Conservation (phyloP, 1,140 invertebrate genomes). For the Bombyx mori region DNA sequence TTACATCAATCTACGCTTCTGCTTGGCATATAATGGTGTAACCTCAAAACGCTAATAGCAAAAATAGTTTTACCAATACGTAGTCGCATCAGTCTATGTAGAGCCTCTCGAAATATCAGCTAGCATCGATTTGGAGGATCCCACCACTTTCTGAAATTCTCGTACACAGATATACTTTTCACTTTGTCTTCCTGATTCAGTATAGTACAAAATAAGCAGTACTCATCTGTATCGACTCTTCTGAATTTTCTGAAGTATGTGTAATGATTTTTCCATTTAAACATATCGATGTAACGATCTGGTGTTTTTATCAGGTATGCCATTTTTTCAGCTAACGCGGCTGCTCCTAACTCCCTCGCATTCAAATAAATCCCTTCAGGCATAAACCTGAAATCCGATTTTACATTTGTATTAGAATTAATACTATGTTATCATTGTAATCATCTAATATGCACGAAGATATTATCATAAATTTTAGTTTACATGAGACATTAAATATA, state of each 20-base stretch:
- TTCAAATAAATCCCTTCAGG: slow-evolving; percentile 30
- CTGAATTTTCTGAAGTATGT: slow-evolving; percentile 14
- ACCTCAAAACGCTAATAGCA: too few species aligned
- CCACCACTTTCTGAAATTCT: slow-evolving; percentile 26
- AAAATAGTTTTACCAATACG: too few species aligned
- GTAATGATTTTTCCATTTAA: slow-evolving; percentile 30
- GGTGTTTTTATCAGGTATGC: slow-evolving; percentile 17
- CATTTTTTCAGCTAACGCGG: slow-evolving; percentile 21
- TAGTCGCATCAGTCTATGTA: too few species aligned
- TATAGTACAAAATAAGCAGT: slow-evolving; percentile 22
- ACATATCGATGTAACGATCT: slow-evolving; percentile 20
- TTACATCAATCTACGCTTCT: too few species aligned
- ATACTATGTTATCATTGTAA: slow-evolving; percentile 1
- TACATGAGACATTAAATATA: too few species aligned
- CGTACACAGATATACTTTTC: slow-evolving; percentile 13
- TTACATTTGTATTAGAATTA: background rate
- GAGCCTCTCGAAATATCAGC: too few species aligned
- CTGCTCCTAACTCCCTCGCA: slow-evolving; percentile 12
- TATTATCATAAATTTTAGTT: too few species aligned
- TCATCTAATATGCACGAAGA: background rate
- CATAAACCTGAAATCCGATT: slow-evolving; percentile 22
- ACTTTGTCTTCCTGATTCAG: slow-evolving; percentile 22
- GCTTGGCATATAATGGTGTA: too few species aligned
- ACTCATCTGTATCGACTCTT: slow-evolving; percentile 17
- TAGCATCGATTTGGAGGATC: slow-evolving; percentile 8